Evolutionary conservation across 23 tunicate species (phyloP).

Genomic region (Trididemnum nubilum): DNA sequence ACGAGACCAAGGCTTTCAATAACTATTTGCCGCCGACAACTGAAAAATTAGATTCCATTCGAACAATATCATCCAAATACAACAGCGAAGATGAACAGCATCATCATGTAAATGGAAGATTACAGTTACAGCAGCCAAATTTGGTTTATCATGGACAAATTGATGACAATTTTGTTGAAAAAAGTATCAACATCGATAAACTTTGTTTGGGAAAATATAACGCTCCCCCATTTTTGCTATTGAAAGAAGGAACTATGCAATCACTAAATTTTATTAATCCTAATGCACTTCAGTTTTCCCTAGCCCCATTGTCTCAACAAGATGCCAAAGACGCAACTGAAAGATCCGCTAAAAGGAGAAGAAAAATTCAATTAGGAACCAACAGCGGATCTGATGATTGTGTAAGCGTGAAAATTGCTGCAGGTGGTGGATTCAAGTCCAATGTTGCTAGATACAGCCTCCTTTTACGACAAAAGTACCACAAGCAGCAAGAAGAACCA

Average conservation of each 20-base stretch:
- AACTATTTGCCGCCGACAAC: not conserved
- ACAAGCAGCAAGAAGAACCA: constrained; percentile 31
- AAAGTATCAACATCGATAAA: constrained; percentile 34
- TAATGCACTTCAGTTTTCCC: not conserved
- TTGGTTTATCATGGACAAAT: not conserved
- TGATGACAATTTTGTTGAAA: not conserved
- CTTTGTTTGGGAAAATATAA: constrained; percentile 17
- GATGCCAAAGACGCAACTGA: not conserved
- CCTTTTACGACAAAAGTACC: constrained; percentile 60
- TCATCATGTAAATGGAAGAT: too few relatives aligned
- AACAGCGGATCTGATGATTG: constrained; percentile 31
- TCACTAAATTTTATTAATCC: constrained; percentile 44
- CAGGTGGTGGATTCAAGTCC: constrained; percentile 78
- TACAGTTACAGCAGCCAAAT: not conserved
- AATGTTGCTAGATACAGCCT: constrained; percentile 73
- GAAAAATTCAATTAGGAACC: constrained; percentile 34
- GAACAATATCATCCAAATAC: not conserved
- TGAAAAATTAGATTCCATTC: not conserved
- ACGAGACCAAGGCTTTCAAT: not conserved
- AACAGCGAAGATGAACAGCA: too few relatives aligned
- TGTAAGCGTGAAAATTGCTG: constrained; percentile 65
- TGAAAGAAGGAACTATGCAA: constrained; percentile 56
- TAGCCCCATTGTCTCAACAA: not conserved
- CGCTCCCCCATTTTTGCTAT: constrained; percentile 13
- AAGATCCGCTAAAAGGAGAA: constrained; percentile 3